These are phyloP conservation scores for Thryonomys swinderianus DNA, from an alignment of 2,113 vertebrate species.

Conservation along the genomic window DNA sequence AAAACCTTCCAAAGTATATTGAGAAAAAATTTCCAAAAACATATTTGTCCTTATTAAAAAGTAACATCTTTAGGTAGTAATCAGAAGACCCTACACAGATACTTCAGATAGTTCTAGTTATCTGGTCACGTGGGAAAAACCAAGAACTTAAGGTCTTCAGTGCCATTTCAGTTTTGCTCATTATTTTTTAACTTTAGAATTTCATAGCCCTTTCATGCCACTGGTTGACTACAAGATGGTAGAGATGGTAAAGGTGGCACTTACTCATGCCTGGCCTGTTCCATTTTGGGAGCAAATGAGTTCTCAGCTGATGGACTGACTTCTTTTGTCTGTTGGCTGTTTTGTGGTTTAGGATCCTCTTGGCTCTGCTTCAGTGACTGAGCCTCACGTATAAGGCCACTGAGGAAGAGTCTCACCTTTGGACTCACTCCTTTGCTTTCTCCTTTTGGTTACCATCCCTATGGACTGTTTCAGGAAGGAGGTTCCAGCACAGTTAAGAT, in stretches of 20 bases:
- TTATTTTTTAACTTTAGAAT: not conserved
- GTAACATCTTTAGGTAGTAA: not conserved
- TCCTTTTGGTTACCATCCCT: not conserved
- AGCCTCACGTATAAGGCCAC: too few species aligned
- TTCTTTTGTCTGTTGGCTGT: not conserved
- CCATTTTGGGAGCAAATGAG: not conserved
- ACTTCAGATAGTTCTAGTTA: not conserved
- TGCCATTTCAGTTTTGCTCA: not conserved
- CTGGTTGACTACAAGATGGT: not conserved
- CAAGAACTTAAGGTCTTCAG: too few species aligned
- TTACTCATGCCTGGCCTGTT: not conserved
- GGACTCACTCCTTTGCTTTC: not conserved
- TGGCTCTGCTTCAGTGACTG: not conserved
- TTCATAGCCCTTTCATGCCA: not conserved
- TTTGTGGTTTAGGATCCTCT: too few species aligned
- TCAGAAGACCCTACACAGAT: not conserved
- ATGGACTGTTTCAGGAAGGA: not conserved
- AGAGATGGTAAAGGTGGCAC: not conserved
- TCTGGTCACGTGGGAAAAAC: not conserved
- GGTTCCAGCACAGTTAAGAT: too few species aligned
- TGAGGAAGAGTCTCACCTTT: not conserved
- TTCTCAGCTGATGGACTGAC: not conserved
- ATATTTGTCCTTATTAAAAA: not conserved
- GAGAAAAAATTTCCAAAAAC: not conserved
- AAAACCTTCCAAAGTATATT: not conserved